Percentiles rank a stretch among this genome's conserved stretches.
Evolutionary conservation across 2,888 invertebrate genomes (phyloP).

Genomic region (Uloborus plumipes): DNA sequence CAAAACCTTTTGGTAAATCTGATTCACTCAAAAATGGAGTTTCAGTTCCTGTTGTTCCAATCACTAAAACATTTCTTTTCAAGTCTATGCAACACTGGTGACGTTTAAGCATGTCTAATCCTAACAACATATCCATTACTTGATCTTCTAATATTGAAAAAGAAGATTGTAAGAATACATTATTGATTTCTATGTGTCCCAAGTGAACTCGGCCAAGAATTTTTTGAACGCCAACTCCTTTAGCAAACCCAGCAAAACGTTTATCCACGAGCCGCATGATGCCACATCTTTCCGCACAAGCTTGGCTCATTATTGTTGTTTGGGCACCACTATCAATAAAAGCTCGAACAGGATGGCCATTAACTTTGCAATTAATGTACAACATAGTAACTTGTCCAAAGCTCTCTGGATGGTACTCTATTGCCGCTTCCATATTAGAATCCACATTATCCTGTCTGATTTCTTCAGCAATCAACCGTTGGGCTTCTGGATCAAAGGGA

Average conservation of each 20-base stretch:
- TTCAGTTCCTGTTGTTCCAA: constrained; percentile 94
- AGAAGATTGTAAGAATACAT: constrained; percentile 92
- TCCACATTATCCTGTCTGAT: constrained; percentile 90
- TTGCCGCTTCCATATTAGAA: constrained; percentile 98
- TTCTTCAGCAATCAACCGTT: constrained; percentile 94
- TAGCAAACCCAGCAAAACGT: constrained; percentile 95
- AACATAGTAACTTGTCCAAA: constrained; percentile 98
- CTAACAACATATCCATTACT: constrained; percentile 98
- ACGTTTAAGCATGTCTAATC: constrained; percentile 95
- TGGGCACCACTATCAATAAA: constrained; percentile 98
- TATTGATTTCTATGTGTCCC: constrained; percentile 95
- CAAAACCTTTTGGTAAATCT: constrained; percentile 76
- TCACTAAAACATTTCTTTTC: constrained; percentile 86
- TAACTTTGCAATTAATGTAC: constrained; percentile 96
- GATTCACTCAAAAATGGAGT: constrained; percentile 88
- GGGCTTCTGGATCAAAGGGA: constrained; percentile 96
- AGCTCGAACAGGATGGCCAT: constrained; percentile 96
- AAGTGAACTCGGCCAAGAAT: constrained; percentile 97
- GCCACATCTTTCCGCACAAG: constrained; percentile 90
- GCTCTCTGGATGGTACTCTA: constrained; percentile 98
- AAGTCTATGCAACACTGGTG: constrained; percentile 97
- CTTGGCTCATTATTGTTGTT: constrained; percentile 97
- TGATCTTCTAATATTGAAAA: constrained; percentile 97
- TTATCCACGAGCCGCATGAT: constrained; percentile 78
- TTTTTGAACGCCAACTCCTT: constrained; percentile 93